Percentiles rank a stretch among this genome's conserved stretches.
Conservation (phyloP, 1,140 invertebrate genomes). For the Drosophila kepulauana region DNA sequence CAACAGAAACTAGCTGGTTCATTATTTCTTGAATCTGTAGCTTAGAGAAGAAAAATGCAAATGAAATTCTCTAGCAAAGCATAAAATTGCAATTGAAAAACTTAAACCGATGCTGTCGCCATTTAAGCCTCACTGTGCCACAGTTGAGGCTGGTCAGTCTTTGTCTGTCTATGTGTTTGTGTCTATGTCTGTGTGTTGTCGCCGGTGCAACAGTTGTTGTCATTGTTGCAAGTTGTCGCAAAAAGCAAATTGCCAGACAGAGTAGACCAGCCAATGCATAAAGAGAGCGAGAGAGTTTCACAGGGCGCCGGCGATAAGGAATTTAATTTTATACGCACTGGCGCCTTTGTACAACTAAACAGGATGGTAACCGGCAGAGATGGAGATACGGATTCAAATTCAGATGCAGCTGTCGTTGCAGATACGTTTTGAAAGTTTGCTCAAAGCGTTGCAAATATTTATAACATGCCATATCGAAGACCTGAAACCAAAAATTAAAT, state of each 20-base stretch:
- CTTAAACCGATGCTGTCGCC: constrained; percentile 21
- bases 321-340: constrained; percentile 59
- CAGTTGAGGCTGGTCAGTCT: constrained; percentile 38
- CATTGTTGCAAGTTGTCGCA: constrained; percentile 10
- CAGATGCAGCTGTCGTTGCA: constrained; percentile 18
- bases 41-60: constrained; percentile 17
- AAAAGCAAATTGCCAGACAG: constrained; percentile 33
- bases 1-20: not conserved
- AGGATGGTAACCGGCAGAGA: constrained; percentile 23
- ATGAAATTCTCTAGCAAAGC: constrained; percentile 24
- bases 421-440: constrained; percentile 26
- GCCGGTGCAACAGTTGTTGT: constrained; percentile 34
- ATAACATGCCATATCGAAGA: constrained; percentile 51
- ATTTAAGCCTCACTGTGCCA: constrained; percentile 7
- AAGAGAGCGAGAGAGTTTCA: constrained; percentile 14
- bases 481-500: constrained; percentile 32
- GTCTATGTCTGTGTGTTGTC: not conserved
- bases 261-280: not conserved
- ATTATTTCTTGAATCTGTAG: not conserved
- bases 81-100: constrained; percentile 31
- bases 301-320: constrained; percentile 44
- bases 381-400: constrained; percentile 13
- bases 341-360: constrained; percentile 40
- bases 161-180: not conserved
- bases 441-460: constrained; percentile 45